Percentiles rank a stretch among this genome's conserved stretches.
Conservation (phyloP, 2,888 invertebrate genomes). For the Drosophila melanocephala region DNA sequence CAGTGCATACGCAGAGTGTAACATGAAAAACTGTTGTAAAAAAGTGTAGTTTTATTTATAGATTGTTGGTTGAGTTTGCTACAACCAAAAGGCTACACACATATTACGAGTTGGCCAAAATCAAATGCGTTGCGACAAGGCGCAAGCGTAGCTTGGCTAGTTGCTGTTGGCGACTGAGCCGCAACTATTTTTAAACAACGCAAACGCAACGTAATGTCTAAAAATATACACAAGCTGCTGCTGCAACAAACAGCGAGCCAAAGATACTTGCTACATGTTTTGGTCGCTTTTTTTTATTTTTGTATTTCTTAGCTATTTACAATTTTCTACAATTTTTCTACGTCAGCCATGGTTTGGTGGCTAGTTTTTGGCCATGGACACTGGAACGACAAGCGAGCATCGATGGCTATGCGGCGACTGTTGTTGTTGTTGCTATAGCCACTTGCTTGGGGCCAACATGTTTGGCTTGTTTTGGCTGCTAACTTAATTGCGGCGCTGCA, state of each 20-base stretch:
- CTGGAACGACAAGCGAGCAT: slow-evolving; percentile 56
- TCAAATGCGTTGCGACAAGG: slow-evolving; percentile 41
- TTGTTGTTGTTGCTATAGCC: slow-evolving; percentile 17
- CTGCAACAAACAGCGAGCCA: slow-evolving; percentile 30
- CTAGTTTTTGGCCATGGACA: slow-evolving; percentile 75
- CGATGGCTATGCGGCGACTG: slow-evolving; percentile 32
- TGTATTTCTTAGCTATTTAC: slow-evolving; percentile 15
- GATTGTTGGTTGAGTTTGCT: slow-evolving; percentile 15
- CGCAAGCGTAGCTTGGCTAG: slow-evolving; percentile 9
- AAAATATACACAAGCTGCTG: slow-evolving; percentile 62
- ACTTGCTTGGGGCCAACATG: slow-evolving; percentile 66
- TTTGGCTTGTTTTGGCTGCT: slow-evolving; percentile 71
- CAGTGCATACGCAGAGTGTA: slow-evolving; percentile 17
- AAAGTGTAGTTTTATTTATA: slow-evolving; percentile 43
- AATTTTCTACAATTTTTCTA: slow-evolving; percentile 66
- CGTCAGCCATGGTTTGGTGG: slow-evolving; percentile 46
- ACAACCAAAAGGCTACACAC: slow-evolving; percentile 25
- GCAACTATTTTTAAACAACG: slow-evolving; percentile 73
- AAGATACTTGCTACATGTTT: slow-evolving; percentile 46
- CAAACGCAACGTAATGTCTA: slow-evolving; percentile 72
- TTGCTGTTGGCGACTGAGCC: slow-evolving; percentile 30
- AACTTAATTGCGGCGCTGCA: slow-evolving; percentile 64
- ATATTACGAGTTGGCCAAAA: slow-evolving; percentile 34
- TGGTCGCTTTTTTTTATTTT: slow-evolving; percentile 24
- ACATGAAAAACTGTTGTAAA: slow-evolving; percentile 50